Evolutionary conservation across 2,113 vertebrate species (phyloP), one percentile per base, ranked within the genome.

Genomic region (Aramus guarauna): DNA sequence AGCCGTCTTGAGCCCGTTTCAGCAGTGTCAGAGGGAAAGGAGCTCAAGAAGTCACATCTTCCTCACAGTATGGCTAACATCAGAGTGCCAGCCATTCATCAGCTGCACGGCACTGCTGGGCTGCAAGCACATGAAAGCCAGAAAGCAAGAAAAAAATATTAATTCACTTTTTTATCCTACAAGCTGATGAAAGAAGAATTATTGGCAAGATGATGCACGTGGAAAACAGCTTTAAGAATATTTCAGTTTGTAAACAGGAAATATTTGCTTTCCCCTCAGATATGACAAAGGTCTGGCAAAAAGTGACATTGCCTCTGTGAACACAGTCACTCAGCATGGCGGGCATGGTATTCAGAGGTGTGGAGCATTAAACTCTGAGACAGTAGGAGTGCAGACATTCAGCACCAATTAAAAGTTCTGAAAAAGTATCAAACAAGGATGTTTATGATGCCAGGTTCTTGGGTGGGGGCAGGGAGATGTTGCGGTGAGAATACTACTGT

Each of bases 101-200:
- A 24, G 4, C 26, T 50, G 3, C 9, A 45, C 0, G 1, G 36
- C 4, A 26, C 14, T 48, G 17, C 27, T 45, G 7, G 26, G 8
- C 23, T 82, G 43, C 12, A 55, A 88, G 24, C 1, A 1, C 14
- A 15, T 15, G 21, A 69, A 56, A 63, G 6, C 4, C 29, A 85
- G 37, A 87, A 81, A 66, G 9, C 5, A 73, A 69, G 9, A 59
- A 52, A 59, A 52, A 58, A 74, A 52, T 24, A 45, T 5, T 48
- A 21, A 21, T 27, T 78, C 22, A 55, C 15, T 19, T 34, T 34
- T 39, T 39, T 29, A 45, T 36, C 12, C 8, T 12, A 27, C 4
- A 71, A n/a, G 6, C 5, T 55, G 27, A 53, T 37, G 15, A 80
- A 56, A 84, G 69, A 58, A 24, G 2, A 82, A 27, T 30, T 53